Conservation (phyloP, 2,113 vertebrate genomes). For the Corythoichthys intestinalis region DNA sequence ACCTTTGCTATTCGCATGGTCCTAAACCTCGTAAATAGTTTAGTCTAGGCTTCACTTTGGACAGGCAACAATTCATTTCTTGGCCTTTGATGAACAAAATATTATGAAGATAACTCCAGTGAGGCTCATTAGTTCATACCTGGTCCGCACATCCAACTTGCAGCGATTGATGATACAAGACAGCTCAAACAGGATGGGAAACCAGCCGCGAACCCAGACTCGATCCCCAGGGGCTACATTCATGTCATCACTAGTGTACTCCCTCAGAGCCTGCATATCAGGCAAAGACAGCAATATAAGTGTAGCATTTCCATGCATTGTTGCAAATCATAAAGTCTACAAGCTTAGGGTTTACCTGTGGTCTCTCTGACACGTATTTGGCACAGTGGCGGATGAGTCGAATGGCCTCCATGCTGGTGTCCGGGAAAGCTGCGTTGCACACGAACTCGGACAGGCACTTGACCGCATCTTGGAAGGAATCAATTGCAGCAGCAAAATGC, state of each 20-base stretch:
- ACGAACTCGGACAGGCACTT: constrained; percentile 98
- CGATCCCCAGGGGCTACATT: constrained; percentile 93
- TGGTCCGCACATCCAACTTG: constrained; percentile 93
- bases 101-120: neutral
- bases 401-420: constrained; percentile 98
- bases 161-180: constrained; percentile 98
- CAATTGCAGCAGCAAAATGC: constrained; percentile 94
- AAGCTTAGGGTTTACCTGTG: constrained; percentile 63
- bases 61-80: neutral
- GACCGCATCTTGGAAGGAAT: constrained; percentile 96
- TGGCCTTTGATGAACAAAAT: neutral
- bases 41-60: too few relatives aligned
- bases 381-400: constrained; percentile 93
- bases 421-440: constrained; percentile 92
- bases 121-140: constrained; percentile 52
- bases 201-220: constrained; percentile 98
- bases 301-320: neutral
- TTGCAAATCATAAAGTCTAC: constrained; percentile 49
- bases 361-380: constrained; percentile 90
- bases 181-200: constrained; percentile 95
- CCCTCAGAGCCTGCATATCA: constrained; percentile 82
- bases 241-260: constrained; percentile 98
- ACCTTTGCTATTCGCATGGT: too few relatives aligned
- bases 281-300: neutral
- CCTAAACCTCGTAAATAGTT: too few relatives aligned